A percentile compares a stretch with the other conserved stretches of the same genome.
phyloP scores from a whole-genome alignment of 2,113 vertebrate genomes.

The Drymodes brunneopygia region DNA sequence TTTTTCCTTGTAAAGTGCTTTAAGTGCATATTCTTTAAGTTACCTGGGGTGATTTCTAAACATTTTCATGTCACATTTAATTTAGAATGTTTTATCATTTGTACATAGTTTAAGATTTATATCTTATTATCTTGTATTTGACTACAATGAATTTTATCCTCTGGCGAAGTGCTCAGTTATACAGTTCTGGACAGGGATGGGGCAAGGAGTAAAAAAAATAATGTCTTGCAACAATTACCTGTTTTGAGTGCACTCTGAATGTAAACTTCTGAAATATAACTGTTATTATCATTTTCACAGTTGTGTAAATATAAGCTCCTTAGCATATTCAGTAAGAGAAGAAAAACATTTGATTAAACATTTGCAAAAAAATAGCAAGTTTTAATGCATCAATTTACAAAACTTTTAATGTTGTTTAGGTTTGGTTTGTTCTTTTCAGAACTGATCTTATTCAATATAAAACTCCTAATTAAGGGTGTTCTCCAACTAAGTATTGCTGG shows the following conservation, averaged over 20 bases:
- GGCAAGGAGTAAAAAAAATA: not conserved
- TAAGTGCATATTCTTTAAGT: not conserved
- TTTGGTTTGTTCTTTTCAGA: not conserved
- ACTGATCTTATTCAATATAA: not conserved
- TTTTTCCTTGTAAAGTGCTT: not conserved
- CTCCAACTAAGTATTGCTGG: not conserved
- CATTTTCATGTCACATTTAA: not conserved
- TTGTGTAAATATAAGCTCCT: not conserved
- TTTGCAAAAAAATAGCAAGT: not conserved
- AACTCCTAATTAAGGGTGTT: conserved; percentile 30
- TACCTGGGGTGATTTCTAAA: not conserved
- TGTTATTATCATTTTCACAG: not conserved
- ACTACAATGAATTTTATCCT: not conserved
- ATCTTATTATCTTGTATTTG: not conserved
- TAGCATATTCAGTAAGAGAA: not conserved
- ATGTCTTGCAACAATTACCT: not conserved
- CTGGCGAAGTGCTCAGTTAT: not conserved
- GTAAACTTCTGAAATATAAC: not conserved
- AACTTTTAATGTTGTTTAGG: not conserved
- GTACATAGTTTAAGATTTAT: not conserved
- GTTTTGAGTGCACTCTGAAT: not conserved
- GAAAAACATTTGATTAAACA: not conserved
- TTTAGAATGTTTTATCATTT: not conserved
- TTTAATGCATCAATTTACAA: not conserved
- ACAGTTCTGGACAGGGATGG: not conserved